Percentiles rank a stretch among this genome's conserved stretches.
These are phyloP conservation scores for Aurelia sp. DNA, from an alignment of 30 jellyfish, hydroid and myxozoan genomes.

Conservation along the genomic window DNA sequence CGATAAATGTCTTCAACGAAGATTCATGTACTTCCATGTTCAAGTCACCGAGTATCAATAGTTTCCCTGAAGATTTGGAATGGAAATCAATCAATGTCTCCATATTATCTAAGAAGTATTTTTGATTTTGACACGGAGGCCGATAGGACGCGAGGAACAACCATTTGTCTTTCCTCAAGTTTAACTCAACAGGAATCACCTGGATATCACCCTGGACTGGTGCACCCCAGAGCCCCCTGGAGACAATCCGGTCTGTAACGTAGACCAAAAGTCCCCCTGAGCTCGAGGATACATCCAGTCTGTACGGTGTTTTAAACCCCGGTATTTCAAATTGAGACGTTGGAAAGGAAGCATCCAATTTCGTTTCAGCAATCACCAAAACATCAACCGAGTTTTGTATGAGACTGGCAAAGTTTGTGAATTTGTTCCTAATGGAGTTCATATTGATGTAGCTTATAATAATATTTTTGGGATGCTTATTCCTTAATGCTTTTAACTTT, in stretches of 20 bases:
- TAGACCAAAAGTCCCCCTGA: slow-evolving; percentile 5
- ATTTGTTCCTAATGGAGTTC: slow-evolving; percentile 30
- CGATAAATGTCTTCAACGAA: not conserved
- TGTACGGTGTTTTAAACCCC: no score
- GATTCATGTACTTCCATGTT: slow-evolving; percentile 11
- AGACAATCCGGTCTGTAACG: slow-evolving; percentile 17
- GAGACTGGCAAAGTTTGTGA: slow-evolving; percentile 18
- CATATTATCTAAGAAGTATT: slow-evolving; percentile 3
- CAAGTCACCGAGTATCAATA: slow-evolving; percentile 36
- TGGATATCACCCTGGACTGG: slow-evolving; percentile 9
- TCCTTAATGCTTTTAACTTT: slow-evolving; percentile 16
- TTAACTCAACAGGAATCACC: slow-evolving; percentile 16
- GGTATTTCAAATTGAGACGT: slow-evolving; percentile 22
- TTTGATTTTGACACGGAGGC: slow-evolving; percentile 24
- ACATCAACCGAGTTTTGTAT: slow-evolving; percentile 20
- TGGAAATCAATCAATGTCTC: slow-evolving; percentile 1
- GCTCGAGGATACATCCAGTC: no score
- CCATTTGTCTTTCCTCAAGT: slow-evolving; percentile 12
- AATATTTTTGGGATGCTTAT: slow-evolving; percentile 24
- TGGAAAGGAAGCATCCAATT: slow-evolving; percentile 26
- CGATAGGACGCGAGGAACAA: slow-evolving; percentile 13
- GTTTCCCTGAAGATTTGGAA: slow-evolving; percentile 5
- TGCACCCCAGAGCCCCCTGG: slow-evolving; percentile 18
- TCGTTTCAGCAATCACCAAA: slow-evolving; percentile 38
- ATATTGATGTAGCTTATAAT: slow-evolving; percentile 31